Percentiles rank a stretch among this genome's conserved stretches.
Conservation (phyloP, 2,888 invertebrate genomes). For the Drosophila meridiana region DNA sequence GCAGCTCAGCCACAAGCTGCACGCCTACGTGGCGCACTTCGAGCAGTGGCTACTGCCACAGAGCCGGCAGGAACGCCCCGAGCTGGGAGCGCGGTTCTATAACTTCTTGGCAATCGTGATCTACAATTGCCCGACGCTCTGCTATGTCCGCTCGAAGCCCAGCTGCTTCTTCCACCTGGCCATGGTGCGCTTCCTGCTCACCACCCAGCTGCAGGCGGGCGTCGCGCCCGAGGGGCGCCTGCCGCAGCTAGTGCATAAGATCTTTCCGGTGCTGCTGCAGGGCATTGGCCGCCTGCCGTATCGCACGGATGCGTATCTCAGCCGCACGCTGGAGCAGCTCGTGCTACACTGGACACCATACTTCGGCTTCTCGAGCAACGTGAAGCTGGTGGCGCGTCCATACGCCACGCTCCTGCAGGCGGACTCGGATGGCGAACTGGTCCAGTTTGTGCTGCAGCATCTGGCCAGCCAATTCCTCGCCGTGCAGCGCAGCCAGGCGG, state of each 20-base stretch:
- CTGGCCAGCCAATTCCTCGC: slow-evolving; percentile 80
- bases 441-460: slow-evolving; percentile 80
- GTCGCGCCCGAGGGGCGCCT: slow-evolving; percentile 84
- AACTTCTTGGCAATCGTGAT: slow-evolving; percentile 84
- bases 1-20: slow-evolving; percentile 80
- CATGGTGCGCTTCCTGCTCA: slow-evolving; percentile 86
- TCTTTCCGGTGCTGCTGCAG: slow-evolving; percentile 86
- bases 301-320: slow-evolving; percentile 85
- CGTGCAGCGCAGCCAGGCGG: slow-evolving; percentile 82
- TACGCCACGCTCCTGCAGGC: slow-evolving; percentile 77
- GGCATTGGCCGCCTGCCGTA: slow-evolving; percentile 86
- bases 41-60: slow-evolving; percentile 81
- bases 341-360: slow-evolving; percentile 85
- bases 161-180: slow-evolving; percentile 86
- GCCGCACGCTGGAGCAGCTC: slow-evolving; percentile 86
- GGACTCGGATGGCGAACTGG: slow-evolving; percentile 71
- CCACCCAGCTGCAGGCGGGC: slow-evolving; percentile 86
- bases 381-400: slow-evolving; percentile 82
- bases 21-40: slow-evolving; percentile 81
- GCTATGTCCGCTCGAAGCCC: slow-evolving; percentile 82
- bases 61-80: slow-evolving; percentile 70
- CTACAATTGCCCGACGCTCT: slow-evolving; percentile 83
- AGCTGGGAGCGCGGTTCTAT: slow-evolving; percentile 81
- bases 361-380: slow-evolving; percentile 79
- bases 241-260: slow-evolving; percentile 85